phyloP scores from a whole-genome alignment of 1,140 invertebrate species.

The Thaumetopoea pityocampa region DNA sequence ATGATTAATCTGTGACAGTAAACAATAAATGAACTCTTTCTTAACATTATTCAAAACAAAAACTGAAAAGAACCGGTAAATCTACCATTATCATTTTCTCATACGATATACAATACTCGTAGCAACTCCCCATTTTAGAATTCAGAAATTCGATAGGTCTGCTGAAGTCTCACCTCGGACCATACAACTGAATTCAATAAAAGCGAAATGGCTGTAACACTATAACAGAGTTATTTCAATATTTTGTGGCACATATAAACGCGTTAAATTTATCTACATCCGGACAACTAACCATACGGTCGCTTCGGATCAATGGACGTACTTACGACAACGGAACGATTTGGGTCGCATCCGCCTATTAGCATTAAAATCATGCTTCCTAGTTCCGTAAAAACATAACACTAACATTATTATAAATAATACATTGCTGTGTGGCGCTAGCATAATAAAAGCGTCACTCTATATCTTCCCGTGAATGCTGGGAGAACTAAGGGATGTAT shows the following conservation, averaged over 20 bases:
- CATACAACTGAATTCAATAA: neutral
- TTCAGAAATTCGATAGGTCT: no score
- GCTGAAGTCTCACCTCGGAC: no score
- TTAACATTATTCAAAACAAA: no score
- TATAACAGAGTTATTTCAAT: slow-evolving; percentile 12
- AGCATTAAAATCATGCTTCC: slow-evolving; percentile 37
- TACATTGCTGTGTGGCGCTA: neutral
- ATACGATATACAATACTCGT: no score
- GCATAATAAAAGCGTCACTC: no score
- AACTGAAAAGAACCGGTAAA: no score
- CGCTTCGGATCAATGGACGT: slow-evolving; percentile 35
- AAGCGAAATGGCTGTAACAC: slow-evolving; percentile 2
- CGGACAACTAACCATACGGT: slow-evolving; percentile 26
- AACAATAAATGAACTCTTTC: no score
- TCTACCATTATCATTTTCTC: no score
- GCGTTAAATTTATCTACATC: slow-evolving; percentile 39
- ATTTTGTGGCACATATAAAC: slow-evolving; percentile 25
- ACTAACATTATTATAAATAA: slow-evolving; percentile 4
- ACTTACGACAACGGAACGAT: slow-evolving; percentile 25
- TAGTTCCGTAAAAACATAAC: slow-evolving; percentile 29
- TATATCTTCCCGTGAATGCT: no score
- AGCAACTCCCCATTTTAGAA: no score
- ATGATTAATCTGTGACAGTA: no score
- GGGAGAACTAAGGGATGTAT: no score
- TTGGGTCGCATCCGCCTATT: slow-evolving; percentile 46